Conservation (phyloP, 2,113 vertebrate genomes). For the Chrysochloris asiatica region DNA sequence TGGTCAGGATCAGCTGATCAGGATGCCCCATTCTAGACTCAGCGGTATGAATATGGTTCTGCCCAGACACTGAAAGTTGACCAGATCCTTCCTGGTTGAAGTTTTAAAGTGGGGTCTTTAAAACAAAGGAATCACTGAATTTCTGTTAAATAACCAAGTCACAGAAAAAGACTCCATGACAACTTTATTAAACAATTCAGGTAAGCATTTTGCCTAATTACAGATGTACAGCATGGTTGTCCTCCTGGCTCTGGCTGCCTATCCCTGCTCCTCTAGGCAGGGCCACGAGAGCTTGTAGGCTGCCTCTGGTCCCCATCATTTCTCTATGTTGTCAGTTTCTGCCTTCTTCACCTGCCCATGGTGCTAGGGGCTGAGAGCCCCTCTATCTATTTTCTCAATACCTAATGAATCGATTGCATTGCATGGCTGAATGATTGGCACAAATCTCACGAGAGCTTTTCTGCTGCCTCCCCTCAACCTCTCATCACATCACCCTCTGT, state of each 20-base stretch:
- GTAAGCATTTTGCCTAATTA: conserved; percentile 61
- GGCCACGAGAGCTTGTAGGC: not conserved
- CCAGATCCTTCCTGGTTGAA: not conserved
- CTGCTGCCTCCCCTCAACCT: conserved; percentile 6
- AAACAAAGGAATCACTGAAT: conserved; percentile 15
- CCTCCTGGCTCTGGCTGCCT: not conserved
- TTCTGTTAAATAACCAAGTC: conserved; percentile 39
- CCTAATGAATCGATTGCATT: conserved; percentile 3
- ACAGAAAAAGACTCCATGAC: not conserved
- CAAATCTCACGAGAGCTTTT: not conserved
- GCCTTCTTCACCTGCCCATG: not conserved
- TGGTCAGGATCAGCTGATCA: not conserved
- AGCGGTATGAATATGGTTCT: not conserved
- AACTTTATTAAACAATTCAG: conserved; percentile 41
- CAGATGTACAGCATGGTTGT: conserved; percentile 21
- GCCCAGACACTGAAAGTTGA: not conserved
- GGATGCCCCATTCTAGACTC: not conserved
- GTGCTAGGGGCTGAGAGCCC: not conserved
- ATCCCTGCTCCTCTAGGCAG: not conserved
- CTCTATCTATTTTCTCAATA: not conserved
- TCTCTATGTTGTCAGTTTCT: not conserved
- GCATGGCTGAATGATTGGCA: not conserved
- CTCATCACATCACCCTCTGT: not conserved
- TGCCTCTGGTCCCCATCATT: not conserved
- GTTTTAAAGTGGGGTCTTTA: not conserved